Evolutionary conservation across 1,140 invertebrate genomes (phyloP).

Genomic region (Formica selysi): DNA sequence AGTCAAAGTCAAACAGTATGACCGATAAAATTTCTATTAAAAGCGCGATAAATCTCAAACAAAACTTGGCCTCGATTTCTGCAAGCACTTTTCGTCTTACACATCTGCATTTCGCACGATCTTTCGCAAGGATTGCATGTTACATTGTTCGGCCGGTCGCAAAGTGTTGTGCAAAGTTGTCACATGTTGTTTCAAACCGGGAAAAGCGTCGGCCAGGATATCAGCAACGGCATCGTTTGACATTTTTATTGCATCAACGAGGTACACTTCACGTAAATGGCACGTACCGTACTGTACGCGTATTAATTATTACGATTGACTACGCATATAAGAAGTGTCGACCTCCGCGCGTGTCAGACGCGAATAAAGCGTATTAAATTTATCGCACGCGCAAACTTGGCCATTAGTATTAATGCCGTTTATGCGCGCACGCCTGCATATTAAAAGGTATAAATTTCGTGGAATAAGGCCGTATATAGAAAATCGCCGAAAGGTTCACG

Average conservation of each 20-base stretch:
- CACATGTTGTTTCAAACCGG: conserved; percentile 20
- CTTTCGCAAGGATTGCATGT: conserved; percentile 42
- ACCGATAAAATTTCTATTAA: conserved; percentile 22
- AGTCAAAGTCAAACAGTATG: background rate
- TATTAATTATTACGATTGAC: conserved; percentile 38
- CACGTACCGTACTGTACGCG: background rate
- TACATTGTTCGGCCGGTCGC: conserved; percentile 46
- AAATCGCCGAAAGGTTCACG: background rate
- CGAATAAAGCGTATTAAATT: conserved; percentile 14
- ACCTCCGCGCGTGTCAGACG: background rate
- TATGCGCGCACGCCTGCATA: background rate
- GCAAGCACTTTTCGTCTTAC: conserved; percentile 3
- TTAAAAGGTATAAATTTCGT: conserved; percentile 46
- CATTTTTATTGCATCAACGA: conserved; percentile 31
- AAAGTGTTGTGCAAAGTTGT: conserved; percentile 47
- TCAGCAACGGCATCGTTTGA: background rate
- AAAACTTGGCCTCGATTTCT: conserved; percentile 30
- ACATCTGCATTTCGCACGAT: conserved; percentile 24
- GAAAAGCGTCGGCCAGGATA: background rate
- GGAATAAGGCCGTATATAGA: background rate
- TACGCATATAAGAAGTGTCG: background rate
- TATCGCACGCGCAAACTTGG: conserved; percentile 4
- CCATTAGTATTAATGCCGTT: conserved; percentile 22
- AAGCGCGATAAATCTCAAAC: conserved; percentile 23
- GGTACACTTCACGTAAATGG: background rate